Evolutionary conservation across 2,888 invertebrate genomes (phyloP).

Genomic region (Athripsodes cinereus): DNA sequence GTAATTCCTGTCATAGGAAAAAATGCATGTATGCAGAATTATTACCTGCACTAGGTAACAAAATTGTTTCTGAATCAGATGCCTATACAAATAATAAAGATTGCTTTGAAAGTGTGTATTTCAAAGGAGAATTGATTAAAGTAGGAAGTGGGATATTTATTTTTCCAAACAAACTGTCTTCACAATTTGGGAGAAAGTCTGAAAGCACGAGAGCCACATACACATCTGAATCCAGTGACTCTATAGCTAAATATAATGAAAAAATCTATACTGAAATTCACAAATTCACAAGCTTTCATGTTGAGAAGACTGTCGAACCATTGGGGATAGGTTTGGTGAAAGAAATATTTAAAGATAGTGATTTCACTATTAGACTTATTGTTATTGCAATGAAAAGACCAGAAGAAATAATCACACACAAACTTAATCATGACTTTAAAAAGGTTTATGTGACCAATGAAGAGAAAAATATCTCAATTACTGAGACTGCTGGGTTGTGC

Average conservation of each 20-base stretch:
- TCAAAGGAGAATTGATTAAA: neutral
- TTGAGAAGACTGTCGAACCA: neutral
- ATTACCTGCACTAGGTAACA: conserved; percentile 1
- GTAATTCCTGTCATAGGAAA: conserved; percentile 16
- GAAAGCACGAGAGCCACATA: neutral
- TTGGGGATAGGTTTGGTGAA: neutral
- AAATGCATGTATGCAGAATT: neutral
- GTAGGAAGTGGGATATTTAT: neutral
- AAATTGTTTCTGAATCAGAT: neutral
- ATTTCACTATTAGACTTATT: neutral
- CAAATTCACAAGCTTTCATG: neutral
- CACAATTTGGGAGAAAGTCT: neutral
- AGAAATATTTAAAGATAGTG: neutral
- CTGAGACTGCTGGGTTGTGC: conserved; percentile 37
- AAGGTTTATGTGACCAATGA: conserved; percentile 27
- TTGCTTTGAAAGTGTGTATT: neutral
- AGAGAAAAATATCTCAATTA: conserved; percentile 32
- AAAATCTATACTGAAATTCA: neutral
- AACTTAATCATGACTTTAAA: conserved; percentile 31
- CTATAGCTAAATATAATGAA: neutral
- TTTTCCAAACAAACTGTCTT: neutral
- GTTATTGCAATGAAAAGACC: conserved; percentile 35
- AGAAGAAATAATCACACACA: conserved; percentile 36
- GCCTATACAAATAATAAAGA: neutral
- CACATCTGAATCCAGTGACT: neutral